These are phyloP conservation scores for Leucoma salicis DNA, from an alignment of 2,888 invertebrate genomes.

Conservation along the genomic window DNA sequence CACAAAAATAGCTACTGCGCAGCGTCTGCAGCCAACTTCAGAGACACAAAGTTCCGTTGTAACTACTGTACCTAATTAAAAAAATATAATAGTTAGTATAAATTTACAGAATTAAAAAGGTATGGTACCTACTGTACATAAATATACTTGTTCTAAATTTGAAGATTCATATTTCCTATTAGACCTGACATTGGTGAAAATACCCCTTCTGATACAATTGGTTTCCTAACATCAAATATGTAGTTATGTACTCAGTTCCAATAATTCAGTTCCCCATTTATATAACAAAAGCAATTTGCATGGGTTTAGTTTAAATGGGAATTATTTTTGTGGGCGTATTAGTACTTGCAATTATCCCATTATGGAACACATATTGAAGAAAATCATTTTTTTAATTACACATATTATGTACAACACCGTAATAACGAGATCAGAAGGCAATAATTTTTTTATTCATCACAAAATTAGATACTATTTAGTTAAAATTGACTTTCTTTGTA, in stretches of 20 bases:
- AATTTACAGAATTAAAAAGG: too few species aligned
- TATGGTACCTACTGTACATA: too few species aligned
- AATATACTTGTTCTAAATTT: too few species aligned
- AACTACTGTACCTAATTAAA: too few species aligned
- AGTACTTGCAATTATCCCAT: slow-evolving; percentile 31
- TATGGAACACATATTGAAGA: slow-evolving; percentile 46
- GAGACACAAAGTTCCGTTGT: too few species aligned
- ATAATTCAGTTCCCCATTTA: slow-evolving; percentile 2
- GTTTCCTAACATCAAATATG: slow-evolving; percentile 5
- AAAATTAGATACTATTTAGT: slow-evolving; percentile 22
- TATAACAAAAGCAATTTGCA: slow-evolving; percentile 3
- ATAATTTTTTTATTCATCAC: slow-evolving; percentile 61
- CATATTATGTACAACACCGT: slow-evolving; percentile 77
- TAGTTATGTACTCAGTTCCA: slow-evolving; percentile 6
- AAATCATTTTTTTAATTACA: slow-evolving; percentile 67
- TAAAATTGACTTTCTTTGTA: not conserved
- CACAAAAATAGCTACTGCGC: too few species aligned
- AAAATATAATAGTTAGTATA: too few species aligned
- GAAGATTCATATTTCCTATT: too few species aligned
- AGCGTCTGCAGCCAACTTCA: too few species aligned
- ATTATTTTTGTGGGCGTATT: slow-evolving; percentile 16
- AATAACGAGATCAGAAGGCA: slow-evolving; percentile 67
- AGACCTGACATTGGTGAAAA: slow-evolving; percentile 14
- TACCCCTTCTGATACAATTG: slow-evolving; percentile 10
- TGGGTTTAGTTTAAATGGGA: slow-evolving; percentile 6